phyloP scores from a whole-genome alignment of 2,113 vertebrate genomes.

The Spea bombifrons region DNA sequence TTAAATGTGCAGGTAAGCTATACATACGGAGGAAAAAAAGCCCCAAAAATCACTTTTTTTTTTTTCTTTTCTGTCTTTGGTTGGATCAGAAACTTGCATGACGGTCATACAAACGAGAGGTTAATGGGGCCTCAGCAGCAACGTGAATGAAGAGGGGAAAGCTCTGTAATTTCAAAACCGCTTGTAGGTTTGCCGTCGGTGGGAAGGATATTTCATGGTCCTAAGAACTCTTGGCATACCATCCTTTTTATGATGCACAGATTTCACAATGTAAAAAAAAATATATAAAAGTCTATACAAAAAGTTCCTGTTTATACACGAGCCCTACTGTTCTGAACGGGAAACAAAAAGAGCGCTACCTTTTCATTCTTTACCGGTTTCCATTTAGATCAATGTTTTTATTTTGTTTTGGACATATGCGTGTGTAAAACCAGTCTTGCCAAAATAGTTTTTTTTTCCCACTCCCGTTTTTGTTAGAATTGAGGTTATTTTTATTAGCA shows the following conservation, averaged over 20 bases:
- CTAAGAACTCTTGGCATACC: slow-evolving; percentile 44
- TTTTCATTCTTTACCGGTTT: slow-evolving; percentile 57
- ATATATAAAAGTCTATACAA: neutral
- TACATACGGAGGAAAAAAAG: too few species aligned
- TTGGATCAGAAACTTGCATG: neutral
- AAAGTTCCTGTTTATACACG: slow-evolving; percentile 43
- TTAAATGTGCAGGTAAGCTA: too few species aligned
- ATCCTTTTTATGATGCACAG: slow-evolving; percentile 54
- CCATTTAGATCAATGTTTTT: slow-evolving; percentile 51
- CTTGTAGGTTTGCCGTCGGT: slow-evolving; percentile 52
- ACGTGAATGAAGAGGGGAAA: slow-evolving; percentile 54
- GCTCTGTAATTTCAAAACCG: slow-evolving; percentile 45
- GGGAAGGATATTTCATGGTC: slow-evolving; percentile 51
- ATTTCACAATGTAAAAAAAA: slow-evolving; percentile 51
- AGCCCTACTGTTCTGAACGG: slow-evolving; percentile 58
- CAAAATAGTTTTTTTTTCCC: slow-evolving; percentile 59
- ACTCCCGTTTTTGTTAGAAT: slow-evolving; percentile 48
- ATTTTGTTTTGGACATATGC: slow-evolving; percentile 46
- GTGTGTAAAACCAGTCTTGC: slow-evolving; percentile 63
- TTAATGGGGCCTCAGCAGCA: slow-evolving; percentile 63
- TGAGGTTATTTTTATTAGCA: slow-evolving; percentile 49
- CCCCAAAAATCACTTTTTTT: neutral
- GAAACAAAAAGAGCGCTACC: slow-evolving; percentile 40
- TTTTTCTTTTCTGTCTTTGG: neutral
- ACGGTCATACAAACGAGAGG: slow-evolving; percentile 9